Evolutionary conservation across 2,888 invertebrate genomes (phyloP), one percentile per base, ranked within the genome.

Genomic region (Athripsodes cinereus): DNA sequence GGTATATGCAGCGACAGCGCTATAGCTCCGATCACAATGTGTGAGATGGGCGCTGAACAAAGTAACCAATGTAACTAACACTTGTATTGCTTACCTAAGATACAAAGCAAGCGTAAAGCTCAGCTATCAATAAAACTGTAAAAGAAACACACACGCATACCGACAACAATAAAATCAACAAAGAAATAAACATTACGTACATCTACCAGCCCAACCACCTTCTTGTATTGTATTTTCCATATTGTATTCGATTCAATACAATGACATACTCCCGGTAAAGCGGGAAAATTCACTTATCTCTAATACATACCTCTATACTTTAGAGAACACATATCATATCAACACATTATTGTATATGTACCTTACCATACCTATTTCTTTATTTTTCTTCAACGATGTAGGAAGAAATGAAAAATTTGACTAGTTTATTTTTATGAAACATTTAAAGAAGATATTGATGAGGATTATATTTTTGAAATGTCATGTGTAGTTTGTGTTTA

Each of bases 11-110:
- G 13, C 13, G n/a, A n/a, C n/a, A n/a, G n/a, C 13, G 13, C 34
- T 13, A 34, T 8, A 8, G 48, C 48, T 11, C 31, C 31, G 54
- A n/a, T 47, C 48, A 50, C 53, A 47, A 53, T 54, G 44, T 26
- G 53, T 46, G 46, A 50, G 54, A 54, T 51, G 54, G 53, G 50
- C 50, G 58, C 48, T 18, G 21, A 48, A 40, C 49, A 40, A 35
- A 19, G 54, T 18, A 26, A 26, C 26, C n/a, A n/a, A n/a, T 47
- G 53, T 44, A 19, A 21, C 22, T 34, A 26, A 20, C 31, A 34
- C 18, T 34, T 18, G 31, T 31, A 54, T 48, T 54, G 26, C 54
- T 54, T 49, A 18, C 26, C 26, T 26, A 10, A 26, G 19, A 16
- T 47, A 54, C 48, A 54, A 48, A 50, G 49, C 49, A 34, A 26